Evolutionary conservation across 1,140 invertebrate species (phyloP).

Genomic region (Zaprionus gabonicus): DNA sequence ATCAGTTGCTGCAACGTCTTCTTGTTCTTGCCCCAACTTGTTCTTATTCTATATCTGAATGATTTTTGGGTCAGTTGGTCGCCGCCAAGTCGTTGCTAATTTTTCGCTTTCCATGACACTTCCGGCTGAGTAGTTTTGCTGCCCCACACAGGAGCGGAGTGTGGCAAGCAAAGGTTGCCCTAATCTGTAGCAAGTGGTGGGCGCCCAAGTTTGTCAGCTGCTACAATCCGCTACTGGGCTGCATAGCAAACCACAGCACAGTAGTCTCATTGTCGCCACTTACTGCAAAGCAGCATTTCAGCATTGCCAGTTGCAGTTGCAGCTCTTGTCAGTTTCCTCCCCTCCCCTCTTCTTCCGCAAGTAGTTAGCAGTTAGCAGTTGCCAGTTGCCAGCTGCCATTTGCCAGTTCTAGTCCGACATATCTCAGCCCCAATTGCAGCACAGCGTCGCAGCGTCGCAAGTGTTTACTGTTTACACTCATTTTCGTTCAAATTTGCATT

Average conservation of each 20-base stretch:
- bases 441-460: constrained; percentile 23
- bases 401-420: constrained; percentile 35
- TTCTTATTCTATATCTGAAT: not conserved
- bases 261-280: constrained; percentile 47
- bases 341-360: no score
- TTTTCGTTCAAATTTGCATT: constrained; percentile 77
- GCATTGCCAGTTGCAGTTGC: constrained; percentile 19
- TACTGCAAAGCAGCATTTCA: constrained; percentile 29
- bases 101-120: constrained; percentile 41
- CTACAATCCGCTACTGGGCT: constrained; percentile 21
- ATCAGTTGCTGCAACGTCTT: constrained; percentile 24
- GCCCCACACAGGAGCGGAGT: constrained; percentile 9
- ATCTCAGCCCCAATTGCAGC: constrained; percentile 30
- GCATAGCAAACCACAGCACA: not conserved
- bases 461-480: constrained; percentile 66
- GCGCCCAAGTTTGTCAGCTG: not conserved
- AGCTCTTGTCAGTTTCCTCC: not conserved
- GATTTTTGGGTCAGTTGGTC: constrained; percentile 54
- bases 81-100: constrained; percentile 37
- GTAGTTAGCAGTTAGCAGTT: no score
- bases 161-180: not conserved
- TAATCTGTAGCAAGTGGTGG: not conserved
- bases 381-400: constrained; percentile 30
- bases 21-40: not conserved
- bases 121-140: constrained; percentile 23